These are phyloP conservation scores for Chymomyza fuscimana DNA, from an alignment of 2,888 invertebrate genomes.

Conservation along the genomic window DNA sequence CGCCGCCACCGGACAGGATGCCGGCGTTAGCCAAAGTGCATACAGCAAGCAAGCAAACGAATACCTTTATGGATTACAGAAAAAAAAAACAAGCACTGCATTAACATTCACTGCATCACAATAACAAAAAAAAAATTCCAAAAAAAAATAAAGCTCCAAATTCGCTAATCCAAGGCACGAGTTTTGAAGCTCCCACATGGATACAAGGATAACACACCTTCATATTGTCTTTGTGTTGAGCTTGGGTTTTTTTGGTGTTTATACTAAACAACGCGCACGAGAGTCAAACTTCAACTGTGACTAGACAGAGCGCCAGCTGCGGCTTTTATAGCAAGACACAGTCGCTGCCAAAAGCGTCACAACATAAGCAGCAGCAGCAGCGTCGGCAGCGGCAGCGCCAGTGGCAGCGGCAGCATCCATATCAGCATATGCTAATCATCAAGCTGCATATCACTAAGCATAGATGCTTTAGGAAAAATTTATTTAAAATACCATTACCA, in stretches of 20 bases:
- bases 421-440: background rate
- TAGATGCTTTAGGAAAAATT: too few relatives aligned
- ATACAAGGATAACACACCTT: slow-evolving; percentile 53
- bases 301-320: slow-evolving; percentile 25
- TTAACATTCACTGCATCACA: slow-evolving; percentile 27
- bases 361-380: background rate
- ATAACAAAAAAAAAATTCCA: slow-evolving; percentile 19
- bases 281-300: slow-evolving; percentile 63
- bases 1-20: slow-evolving; percentile 57
- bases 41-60: slow-evolving; percentile 67
- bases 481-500: too few relatives aligned
- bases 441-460: too few relatives aligned
- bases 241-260: slow-evolving; percentile 23
- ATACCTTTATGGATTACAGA: slow-evolving; percentile 49
- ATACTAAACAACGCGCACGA: slow-evolving; percentile 39
- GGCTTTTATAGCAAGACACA: slow-evolving; percentile 51
- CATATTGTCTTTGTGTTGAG: slow-evolving; percentile 48
- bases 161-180: slow-evolving; percentile 41
- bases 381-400: background rate
- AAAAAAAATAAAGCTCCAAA: slow-evolving; percentile 29
- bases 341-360: background rate
- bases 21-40: slow-evolving; percentile 65
- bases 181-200: slow-evolving; percentile 17
- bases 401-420: background rate
- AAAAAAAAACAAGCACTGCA: slow-evolving; percentile 5